Evolutionary conservation across 2,113 vertebrate species (phyloP), one percentile per base, ranked within the genome.

Genomic region (Bothrops jararaca): DNA sequence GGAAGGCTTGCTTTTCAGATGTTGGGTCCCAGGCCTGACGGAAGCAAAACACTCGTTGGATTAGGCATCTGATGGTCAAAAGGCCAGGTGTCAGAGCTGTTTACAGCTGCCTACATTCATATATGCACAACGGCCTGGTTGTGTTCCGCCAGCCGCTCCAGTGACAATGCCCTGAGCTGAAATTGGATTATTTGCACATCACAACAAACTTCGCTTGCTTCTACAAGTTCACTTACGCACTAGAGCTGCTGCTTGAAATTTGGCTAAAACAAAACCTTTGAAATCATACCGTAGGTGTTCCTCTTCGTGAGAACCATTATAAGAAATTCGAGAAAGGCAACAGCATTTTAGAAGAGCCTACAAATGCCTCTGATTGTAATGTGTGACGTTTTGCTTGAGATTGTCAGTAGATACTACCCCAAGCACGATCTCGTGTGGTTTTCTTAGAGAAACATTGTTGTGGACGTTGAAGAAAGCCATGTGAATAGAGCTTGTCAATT

Each of bases 1-100:
- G 88, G 91, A 93, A 89, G 0, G 9, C 15, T 87, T 80, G 54
- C 42, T 89, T 91, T 91, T 94, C 92, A 95, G 58, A 89, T 91
- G 91, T 5, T 1, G 0, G 3, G 91, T 86, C 58, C n/a, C 18
- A 53, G 11, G 20, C 60, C 45, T 56, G 60, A 1, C 86, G 12
- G 34, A 94, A 92, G 86, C 85, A 15, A 80, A 39, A 54, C 2
- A 42, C 45, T 89, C 88, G 22, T 24, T 92, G 80, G 89, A 91
- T 93, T 89, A 92, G 64, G 22, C 26, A 3, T 50, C 57, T 94
- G 0, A 1, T 93, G 91, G 92, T 88, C 24, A 57, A 92, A 93
- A 90, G 26, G 56, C 53, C 94, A 93, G 48, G 48, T 89, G 39
- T 58, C 92, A 10, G 48, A 8, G 1, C 29, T 90, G 52, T 15